Percentiles rank a stretch among this genome's conserved stretches.
phyloP scores from a whole-genome alignment of 2,888 invertebrate species.

The Chaetogeoica ovagalla region DNA sequence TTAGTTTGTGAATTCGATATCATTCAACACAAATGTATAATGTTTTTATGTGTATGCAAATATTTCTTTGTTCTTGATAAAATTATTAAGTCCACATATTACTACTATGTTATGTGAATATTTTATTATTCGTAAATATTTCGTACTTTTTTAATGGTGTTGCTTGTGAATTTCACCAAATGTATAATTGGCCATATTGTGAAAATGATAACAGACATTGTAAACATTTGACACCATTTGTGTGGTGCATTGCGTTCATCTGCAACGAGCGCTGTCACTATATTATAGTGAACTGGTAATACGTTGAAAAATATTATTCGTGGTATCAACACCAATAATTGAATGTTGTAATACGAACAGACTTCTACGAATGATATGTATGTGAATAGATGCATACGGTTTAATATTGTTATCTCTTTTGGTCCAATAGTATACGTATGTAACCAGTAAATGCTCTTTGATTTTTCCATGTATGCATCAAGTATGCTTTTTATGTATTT shows the following conservation, averaged over 20 bases:
- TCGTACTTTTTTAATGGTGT: conserved; percentile 52
- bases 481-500: conserved; percentile 50
- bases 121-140: background rate
- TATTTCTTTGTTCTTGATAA: background rate
- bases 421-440: conserved; percentile 33
- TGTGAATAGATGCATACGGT: conserved; percentile 46
- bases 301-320: conserved; percentile 53
- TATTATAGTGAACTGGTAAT: conserved; percentile 54
- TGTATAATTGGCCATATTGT: conserved; percentile 53
- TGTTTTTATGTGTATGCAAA: too few relatives aligned
- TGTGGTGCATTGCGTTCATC: conserved; percentile 46
- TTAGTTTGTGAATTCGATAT: background rate
- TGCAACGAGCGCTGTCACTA: conserved; percentile 51
- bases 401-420: conserved; percentile 40
- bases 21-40: background rate
- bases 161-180: conserved; percentile 49
- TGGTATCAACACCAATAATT: conserved; percentile 52
- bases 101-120: background rate
- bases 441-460: conserved; percentile 33
- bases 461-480: conserved; percentile 32
- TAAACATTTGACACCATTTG: conserved; percentile 54
- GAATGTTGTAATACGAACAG: conserved; percentile 50
- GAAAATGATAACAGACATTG: conserved; percentile 50
- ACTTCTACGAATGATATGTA: conserved; percentile 53
- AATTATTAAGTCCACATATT: background rate